Base-by-base conservation (phyloP, 1,140 invertebrate genomes). In the Zaprionus ghesquierei region DNA sequence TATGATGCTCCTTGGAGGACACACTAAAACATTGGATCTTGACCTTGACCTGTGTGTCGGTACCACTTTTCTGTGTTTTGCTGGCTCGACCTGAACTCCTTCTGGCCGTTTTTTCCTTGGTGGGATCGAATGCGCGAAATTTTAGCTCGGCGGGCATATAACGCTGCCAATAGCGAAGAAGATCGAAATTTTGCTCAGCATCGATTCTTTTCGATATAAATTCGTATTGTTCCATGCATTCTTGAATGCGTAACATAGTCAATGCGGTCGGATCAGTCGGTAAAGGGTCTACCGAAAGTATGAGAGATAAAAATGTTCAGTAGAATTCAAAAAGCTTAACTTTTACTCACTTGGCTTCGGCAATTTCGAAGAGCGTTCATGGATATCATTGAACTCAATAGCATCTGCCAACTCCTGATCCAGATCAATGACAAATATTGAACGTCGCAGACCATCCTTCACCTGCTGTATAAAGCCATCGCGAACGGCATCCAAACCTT, bases 381-480 rank as follows among this genome's bases (percentile, higher is more conserved):
- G 44, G 3, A 4, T 0, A 4, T 50, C 29, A 13, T 9, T 60
- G 2, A 1, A 1, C 4, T 41, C 18, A 27, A 59, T 58, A 0
- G 49, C 12, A 2, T 25, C 22, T 12, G 27, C 5, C 1, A 87
- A 4, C 35, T 87, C 84, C 3, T 31, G 29, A 0, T 89, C 77
- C 23, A 87, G 12, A 35, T 87, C 85, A 27, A 87, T 80, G 3
- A 84, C 80, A 31, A 89, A 87, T 0, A 87, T 29, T 2, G 74
- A 69, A 12, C 80, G 63, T 8, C 84, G 79, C 13, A 63, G 12
- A 0, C 84, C 84, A 5, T 44, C 23, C 29, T 55, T 60, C 3
- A 80, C 38, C 29, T 86, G 66, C 3, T 77, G 77, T 0, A 87
- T 44, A 8, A 69, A 87, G 63, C 84, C 84, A 54, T 87, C 62